Evolutionary conservation across 1,140 invertebrate genomes (phyloP).

Genomic region (Megalopta genalis): DNA sequence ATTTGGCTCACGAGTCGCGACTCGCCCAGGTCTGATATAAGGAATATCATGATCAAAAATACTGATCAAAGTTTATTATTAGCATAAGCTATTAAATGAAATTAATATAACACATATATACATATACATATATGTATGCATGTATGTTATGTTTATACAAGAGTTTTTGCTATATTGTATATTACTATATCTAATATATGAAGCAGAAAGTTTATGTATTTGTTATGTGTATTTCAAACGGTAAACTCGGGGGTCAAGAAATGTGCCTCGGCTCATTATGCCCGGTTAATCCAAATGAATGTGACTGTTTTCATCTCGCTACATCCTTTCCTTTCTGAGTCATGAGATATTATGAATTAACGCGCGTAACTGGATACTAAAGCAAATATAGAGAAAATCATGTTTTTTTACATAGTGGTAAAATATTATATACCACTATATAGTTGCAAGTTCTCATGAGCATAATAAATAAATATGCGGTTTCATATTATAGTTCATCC

Average conservation of each 20-base stretch:
- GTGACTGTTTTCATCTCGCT: too few relatives aligned
- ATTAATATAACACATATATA: constrained; percentile 46
- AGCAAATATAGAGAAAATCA: constrained; percentile 11
- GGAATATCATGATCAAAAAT: background rate
- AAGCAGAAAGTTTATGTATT: too few relatives aligned
- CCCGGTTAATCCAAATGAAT: too few relatives aligned
- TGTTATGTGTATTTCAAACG: too few relatives aligned
- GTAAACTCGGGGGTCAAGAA: too few relatives aligned
- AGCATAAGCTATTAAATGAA: constrained; percentile 24
- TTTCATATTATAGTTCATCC: background rate
- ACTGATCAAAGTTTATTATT: constrained; percentile 2
- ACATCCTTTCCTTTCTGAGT: too few relatives aligned
- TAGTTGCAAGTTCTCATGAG: constrained; percentile 54
- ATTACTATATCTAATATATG: constrained; percentile 32
- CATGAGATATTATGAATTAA: too few relatives aligned
- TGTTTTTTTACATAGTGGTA: constrained; percentile 31
- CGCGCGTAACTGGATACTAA: too few relatives aligned
- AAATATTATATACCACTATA: constrained; percentile 20
- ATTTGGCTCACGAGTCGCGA: too few relatives aligned
- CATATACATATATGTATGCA: too few relatives aligned
- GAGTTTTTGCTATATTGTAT: constrained; percentile 66
- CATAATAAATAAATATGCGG: constrained; percentile 57
- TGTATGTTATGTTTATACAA: constrained; percentile 63
- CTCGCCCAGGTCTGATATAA: too few relatives aligned
- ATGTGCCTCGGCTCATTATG: too few relatives aligned